Percentiles rank a stretch among this genome's conserved stretches.
Evolutionary conservation across 1,140 invertebrate genomes (phyloP).

Genomic region (Drosophila kanapiae): DNA sequence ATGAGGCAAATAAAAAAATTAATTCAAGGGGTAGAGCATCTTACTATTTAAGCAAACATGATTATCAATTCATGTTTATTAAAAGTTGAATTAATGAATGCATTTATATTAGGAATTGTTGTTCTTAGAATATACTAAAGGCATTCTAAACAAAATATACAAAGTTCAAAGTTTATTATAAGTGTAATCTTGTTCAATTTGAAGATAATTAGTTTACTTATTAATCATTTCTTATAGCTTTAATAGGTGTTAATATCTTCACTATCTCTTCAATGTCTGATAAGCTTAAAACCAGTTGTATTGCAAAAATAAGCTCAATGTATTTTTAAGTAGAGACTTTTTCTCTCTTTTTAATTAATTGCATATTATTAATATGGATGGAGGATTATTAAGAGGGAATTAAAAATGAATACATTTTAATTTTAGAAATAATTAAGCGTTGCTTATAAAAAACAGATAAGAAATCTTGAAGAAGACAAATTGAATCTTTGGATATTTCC

Average conservation of each 20-base stretch:
- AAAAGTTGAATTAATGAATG: conserved; percentile 8
- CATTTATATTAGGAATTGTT: not conserved
- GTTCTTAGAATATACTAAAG: not conserved
- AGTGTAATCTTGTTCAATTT: not conserved
- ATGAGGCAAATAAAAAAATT: not conserved
- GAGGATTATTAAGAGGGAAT: conserved; percentile 19
- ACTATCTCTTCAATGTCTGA: not conserved
- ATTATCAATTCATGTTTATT: conserved; percentile 12
- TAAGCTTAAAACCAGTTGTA: conserved; percentile 2
- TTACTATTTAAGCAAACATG: conserved; percentile 10
- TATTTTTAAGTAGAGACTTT: conserved; percentile 12
- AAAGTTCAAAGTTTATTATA: not conserved
- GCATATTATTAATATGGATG: conserved; percentile 9
- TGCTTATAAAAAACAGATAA: not conserved
- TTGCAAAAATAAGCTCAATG: not conserved
- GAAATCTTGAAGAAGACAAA: not conserved
- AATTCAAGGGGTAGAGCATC: not conserved
- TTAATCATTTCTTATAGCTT: too few species aligned
- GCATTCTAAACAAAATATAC: not conserved
- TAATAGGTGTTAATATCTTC: conserved; percentile 1
- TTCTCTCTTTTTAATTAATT: conserved; percentile 19
- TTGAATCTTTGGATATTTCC: not conserved
- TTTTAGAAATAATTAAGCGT: conserved; percentile 12
- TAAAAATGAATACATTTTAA: conserved; percentile 12
- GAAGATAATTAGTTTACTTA: not conserved